Base-by-base conservation (phyloP, 2,113 vertebrate genomes). In the Ranitomeya imitator region DNA sequence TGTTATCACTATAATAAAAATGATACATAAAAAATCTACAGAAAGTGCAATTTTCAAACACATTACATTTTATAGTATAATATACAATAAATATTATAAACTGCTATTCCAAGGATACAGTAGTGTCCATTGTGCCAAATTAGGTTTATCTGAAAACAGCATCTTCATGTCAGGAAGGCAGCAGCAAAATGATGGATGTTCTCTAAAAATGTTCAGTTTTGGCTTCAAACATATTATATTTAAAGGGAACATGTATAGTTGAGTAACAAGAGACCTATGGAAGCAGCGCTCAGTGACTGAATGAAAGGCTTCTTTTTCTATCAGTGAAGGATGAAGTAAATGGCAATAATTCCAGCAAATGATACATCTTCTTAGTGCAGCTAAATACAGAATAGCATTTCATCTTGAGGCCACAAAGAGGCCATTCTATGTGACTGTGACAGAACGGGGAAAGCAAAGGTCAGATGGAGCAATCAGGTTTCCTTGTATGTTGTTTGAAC, bases 401-500 rank as follows among this genome's bases (percentile, higher is more conserved):
- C 60, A 31, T 61, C 69, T 37, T 18, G 31, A 76, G 69, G 15
- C n/a, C 86, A 88, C 86, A 83, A 83, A 83, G 79, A 80, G 31
- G 54, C 86, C 86, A 26, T 87, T 87, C 86, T 87, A 26, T 59
- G 8, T 54, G 18, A 13, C 51, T 54, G 19, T 5, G 37, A 82
- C 26, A 83, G 79, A 83, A 63, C n/a, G 4, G 85, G 14, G 69
- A 83, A 88, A 74, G 67, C 79, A 87, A 76, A 77, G 80, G 86
- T 88, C 86, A 83, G 69, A 37, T 23, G 6, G 52, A 80, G 54
- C n/a, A 59, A 59, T 57, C 52, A n/a, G 77, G 21, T 73, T 83
- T 88, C n/a, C 51, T 52, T 77, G 86, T 55, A 23, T 83, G 79
- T 57, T 81, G 86, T 88, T 83, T 88, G 79, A 76, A 88, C 54